phyloP scores from a whole-genome alignment of 2,113 vertebrate genomes.

The Verasper variegatus region DNA sequence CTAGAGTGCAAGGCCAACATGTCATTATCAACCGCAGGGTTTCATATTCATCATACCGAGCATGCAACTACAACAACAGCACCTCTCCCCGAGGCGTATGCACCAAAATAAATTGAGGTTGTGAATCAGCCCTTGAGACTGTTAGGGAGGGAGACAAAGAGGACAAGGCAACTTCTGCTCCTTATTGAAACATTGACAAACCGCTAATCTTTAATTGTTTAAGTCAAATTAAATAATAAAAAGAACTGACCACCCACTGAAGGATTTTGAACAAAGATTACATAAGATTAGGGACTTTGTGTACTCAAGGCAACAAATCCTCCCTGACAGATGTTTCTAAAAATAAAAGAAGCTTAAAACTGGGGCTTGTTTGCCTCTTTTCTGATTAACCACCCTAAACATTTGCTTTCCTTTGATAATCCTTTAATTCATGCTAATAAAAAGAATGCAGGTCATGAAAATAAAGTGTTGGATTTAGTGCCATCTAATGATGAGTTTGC shows the following conservation, averaged over 20 bases:
- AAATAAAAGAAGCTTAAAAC: neutral
- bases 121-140: slow-evolving; percentile 1
- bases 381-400: neutral
- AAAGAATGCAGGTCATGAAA: neutral
- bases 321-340: neutral
- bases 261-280: neutral
- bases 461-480: neutral
- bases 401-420: neutral
- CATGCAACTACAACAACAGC: neutral
- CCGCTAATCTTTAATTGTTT: neutral
- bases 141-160: neutral
- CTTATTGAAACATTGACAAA: neutral
- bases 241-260: neutral
- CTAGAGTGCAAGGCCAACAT: neutral
- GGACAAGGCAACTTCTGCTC: too few relatives aligned
- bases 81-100: neutral
- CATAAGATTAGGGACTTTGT: neutral
- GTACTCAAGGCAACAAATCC: neutral
- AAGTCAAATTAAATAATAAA: neutral
- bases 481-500: neutral
- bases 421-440: neutral
- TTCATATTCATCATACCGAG: slow-evolving; percentile 21
- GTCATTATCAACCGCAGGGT: slow-evolving; percentile 21
- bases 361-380: neutral
- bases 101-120: neutral